Conservation (phyloP, 1,140 invertebrate species). For the Acromyrmex charruanus region DNA sequence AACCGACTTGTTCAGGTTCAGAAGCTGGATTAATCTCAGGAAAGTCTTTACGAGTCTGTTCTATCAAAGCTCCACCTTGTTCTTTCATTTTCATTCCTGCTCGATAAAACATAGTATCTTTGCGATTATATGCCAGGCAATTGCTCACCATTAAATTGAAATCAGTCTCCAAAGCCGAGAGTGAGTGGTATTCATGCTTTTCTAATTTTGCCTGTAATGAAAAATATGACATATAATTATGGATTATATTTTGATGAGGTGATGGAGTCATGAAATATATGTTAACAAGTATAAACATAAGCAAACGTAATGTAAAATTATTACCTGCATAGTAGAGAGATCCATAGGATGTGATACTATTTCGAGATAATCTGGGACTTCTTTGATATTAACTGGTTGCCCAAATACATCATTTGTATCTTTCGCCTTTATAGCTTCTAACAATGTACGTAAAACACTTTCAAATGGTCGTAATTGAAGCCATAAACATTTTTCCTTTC, state of each 20-base stretch:
- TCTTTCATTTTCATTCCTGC: conserved; percentile 95
- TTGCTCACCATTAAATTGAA: conserved; percentile 98
- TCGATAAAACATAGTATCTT: conserved; percentile 95
- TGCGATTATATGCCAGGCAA: conserved; percentile 97
- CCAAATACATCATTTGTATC: conserved; percentile 96
- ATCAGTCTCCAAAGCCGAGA: conserved; percentile 95
- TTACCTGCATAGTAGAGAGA: conserved; percentile 95
- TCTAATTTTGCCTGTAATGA: conserved; percentile 90
- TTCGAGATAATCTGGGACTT: conserved; percentile 97
- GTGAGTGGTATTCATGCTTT: conserved; percentile 91
- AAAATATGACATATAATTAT: conserved; percentile 20
- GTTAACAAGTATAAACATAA: not conserved
- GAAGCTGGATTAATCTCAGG: conserved; percentile 88
- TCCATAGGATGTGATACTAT: conserved; percentile 98
- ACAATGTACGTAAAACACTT: conserved; percentile 91
- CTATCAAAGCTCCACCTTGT: conserved; percentile 92
- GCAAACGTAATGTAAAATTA: conserved; percentile 7
- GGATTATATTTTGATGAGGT: not conserved
- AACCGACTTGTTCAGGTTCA: conserved; percentile 67
- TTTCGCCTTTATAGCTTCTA: conserved; percentile 92
- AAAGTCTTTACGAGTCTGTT: conserved; percentile 90
- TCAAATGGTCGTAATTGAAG: conserved; percentile 94
- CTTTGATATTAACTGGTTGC: conserved; percentile 96
- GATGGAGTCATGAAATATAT: not conserved
- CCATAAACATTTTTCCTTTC: conserved; percentile 92